phyloP scores from a whole-genome alignment of 2,113 vertebrate species.

The Halcyon senegalensis region DNA sequence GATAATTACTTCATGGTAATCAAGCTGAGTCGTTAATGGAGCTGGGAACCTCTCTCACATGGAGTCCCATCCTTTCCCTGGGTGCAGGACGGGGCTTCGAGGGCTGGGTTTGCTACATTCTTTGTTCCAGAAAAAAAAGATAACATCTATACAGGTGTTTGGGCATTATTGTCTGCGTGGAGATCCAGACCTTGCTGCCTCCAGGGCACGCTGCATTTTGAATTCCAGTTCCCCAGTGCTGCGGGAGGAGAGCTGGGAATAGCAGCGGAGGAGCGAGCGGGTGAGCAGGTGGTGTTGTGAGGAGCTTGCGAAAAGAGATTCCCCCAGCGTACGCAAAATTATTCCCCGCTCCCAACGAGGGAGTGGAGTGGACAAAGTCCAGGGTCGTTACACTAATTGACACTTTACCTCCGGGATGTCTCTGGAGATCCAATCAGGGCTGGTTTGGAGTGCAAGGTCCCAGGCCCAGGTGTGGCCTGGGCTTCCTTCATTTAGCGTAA shows the following conservation, averaged over 20 bases:
- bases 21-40: not conserved
- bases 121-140: not conserved
- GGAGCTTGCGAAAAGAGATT: slow-evolving; percentile 45
- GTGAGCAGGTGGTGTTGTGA: slow-evolving; percentile 65
- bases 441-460: slow-evolving; percentile 29
- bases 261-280: slow-evolving; percentile 44
- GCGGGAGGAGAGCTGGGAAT: slow-evolving; percentile 46
- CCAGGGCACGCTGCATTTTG: not conserved
- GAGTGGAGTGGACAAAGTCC: slow-evolving; percentile 62
- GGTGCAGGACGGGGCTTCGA: not conserved
- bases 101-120: not conserved
- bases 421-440: slow-evolving; percentile 70
- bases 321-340: slow-evolving; percentile 59
- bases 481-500: slow-evolving; percentile 69
- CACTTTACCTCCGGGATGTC: slow-evolving; percentile 72
- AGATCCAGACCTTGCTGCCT: not conserved
- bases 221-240: slow-evolving; percentile 2
- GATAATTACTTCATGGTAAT: slow-evolving; percentile 18
- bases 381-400: slow-evolving; percentile 76
- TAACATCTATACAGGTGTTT: slow-evolving; percentile 23
- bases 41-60: not conserved
- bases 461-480: slow-evolving; percentile 72
- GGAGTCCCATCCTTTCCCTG: not conserved
- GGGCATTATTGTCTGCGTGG: not conserved
- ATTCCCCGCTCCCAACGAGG: slow-evolving; percentile 31